Conservation (phyloP, 2,113 vertebrate genomes). For the Bolborhynchus lineola region DNA sequence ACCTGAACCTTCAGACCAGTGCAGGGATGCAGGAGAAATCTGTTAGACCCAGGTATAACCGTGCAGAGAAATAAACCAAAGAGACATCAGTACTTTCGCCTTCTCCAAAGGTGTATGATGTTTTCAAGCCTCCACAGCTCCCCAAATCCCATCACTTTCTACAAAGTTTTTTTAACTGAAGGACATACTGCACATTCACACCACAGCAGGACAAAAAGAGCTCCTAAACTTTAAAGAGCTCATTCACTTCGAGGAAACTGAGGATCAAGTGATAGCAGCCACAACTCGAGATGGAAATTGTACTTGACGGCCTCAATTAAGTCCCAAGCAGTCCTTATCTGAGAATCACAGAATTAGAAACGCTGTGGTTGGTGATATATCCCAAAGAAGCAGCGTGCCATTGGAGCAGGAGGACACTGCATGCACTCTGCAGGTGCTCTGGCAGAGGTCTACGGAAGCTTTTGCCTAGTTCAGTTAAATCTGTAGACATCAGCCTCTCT, state of each 20-base stretch:
- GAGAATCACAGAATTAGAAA: neutral
- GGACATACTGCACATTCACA: neutral
- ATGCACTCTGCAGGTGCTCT: neutral
- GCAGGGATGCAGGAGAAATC: neutral
- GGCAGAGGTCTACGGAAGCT: neutral
- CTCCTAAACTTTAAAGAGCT: neutral
- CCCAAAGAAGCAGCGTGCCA: neutral
- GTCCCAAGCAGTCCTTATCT: neutral
- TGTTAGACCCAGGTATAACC: neutral
- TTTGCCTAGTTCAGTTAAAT: neutral
- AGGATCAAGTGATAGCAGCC: neutral
- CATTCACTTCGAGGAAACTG: neutral
- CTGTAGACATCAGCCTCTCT: neutral
- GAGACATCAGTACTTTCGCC: neutral
- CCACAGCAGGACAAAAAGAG: neutral
- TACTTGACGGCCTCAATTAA: neutral
- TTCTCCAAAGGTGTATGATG: neutral
- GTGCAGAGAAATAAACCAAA: neutral
- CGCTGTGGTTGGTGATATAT: neutral
- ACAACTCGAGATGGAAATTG: neutral
- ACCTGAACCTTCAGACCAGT: neutral
- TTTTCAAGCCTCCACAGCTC: neutral
- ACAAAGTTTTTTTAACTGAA: neutral
- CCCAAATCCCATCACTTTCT: neutral
- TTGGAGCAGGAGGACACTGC: neutral